phyloP scores from a whole-genome alignment of 2,113 vertebrate species.

The Coreoperca whiteheadi region DNA sequence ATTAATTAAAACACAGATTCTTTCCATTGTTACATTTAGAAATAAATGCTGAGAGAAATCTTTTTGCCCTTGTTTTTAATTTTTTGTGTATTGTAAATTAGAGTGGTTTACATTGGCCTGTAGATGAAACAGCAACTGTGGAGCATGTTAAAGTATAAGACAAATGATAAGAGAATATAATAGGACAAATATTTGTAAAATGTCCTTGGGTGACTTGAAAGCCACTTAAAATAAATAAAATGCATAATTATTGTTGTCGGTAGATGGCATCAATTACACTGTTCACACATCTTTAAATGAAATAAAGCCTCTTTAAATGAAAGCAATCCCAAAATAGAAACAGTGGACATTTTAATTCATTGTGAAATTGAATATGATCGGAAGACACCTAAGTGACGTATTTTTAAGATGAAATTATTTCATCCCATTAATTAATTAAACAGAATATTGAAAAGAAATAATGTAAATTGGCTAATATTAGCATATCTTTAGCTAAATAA shows the following conservation, averaged over 20 bases:
- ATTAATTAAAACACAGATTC: not conserved
- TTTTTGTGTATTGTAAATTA: constrained; percentile 3
- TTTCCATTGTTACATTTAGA: not conserved
- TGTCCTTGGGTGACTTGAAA: too few relatives aligned
- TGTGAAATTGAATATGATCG: not conserved
- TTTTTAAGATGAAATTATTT: not conserved
- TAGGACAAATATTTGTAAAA: not conserved
- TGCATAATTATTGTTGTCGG: too few relatives aligned
- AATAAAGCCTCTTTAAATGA: not conserved
- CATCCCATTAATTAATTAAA: too few relatives aligned
- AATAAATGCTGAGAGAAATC: not conserved
- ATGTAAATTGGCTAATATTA: not conserved
- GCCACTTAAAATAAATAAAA: too few relatives aligned
- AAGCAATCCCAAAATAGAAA: not conserved
- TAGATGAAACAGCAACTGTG: not conserved
- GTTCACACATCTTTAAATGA: not conserved
- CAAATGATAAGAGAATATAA: not conserved
- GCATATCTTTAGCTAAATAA: not conserved
- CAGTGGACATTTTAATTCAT: too few relatives aligned
- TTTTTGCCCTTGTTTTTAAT: not conserved
- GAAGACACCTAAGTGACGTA: not conserved
- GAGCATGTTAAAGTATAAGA: not conserved
- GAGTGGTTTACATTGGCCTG: not conserved
- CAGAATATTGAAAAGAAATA: too few relatives aligned
- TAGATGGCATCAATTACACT: not conserved